Evolutionary conservation across 2,888 invertebrate genomes (phyloP).

Genomic region (Capitulum mitella): DNA sequence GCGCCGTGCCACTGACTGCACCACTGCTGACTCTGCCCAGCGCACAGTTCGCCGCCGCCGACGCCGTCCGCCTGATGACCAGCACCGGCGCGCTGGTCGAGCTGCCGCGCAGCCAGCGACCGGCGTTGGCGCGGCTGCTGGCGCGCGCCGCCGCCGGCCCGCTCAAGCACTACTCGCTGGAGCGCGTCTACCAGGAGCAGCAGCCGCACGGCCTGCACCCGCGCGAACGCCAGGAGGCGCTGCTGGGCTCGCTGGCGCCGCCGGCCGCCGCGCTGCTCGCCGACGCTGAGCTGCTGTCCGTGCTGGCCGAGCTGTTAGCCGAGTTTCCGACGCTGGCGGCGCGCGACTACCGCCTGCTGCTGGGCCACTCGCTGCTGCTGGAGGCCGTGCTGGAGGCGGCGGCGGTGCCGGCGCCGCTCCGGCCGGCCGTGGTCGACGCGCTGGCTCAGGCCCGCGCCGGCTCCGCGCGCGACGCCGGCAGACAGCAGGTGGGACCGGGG

Average conservation of each 20-base stretch:
- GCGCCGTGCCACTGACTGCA: constrained; percentile 68
- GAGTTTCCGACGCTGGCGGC: constrained; percentile 58
- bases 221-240: constrained; percentile 78
- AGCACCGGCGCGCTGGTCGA: constrained; percentile 74
- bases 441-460: constrained; percentile 38
- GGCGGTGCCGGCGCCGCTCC: constrained; percentile 59
- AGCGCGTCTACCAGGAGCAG: constrained; percentile 74
- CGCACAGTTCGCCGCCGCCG: constrained; percentile 49
- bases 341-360: constrained; percentile 59
- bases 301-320: constrained; percentile 65
- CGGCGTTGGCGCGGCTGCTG: constrained; percentile 70
- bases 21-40: constrained; percentile 65
- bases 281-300: constrained; percentile 76
- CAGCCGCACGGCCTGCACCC: constrained; percentile 68
- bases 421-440: constrained; percentile 39
- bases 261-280: constrained; percentile 59
- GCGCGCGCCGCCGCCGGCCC: constrained; percentile 68
- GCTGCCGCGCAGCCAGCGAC: constrained; percentile 73
- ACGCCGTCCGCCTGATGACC: constrained; percentile 67
- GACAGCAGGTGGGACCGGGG: constrained; percentile 61
- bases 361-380: constrained; percentile 72
- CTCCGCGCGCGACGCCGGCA: constrained; percentile 62
- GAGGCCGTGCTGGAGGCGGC: constrained; percentile 68
- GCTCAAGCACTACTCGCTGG: constrained; percentile 76
- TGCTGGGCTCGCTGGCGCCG: constrained; percentile 84